These are phyloP conservation scores for Phaethon lepturus DNA, from an alignment of 2,113 vertebrate species.

Conservation along the genomic window DNA sequence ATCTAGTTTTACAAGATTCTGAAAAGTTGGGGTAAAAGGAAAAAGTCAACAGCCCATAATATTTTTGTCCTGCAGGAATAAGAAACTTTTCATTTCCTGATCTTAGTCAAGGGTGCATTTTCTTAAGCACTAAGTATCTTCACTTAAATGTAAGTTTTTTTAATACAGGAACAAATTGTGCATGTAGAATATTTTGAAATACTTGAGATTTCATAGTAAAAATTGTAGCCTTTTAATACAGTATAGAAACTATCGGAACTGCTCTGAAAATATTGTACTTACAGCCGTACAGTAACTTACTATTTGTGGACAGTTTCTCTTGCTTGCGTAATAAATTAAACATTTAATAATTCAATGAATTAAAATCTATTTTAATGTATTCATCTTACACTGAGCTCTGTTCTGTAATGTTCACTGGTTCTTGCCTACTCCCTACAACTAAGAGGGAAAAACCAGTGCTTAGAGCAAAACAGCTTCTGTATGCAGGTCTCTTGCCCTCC, in stretches of 20 bases:
- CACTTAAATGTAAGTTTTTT: slow-evolving; percentile 19
- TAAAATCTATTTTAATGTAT: neutral
- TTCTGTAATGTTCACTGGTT: neutral
- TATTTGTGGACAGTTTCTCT: slow-evolving; percentile 62
- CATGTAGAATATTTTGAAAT: slow-evolving; percentile 66
- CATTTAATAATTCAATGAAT: slow-evolving; percentile 38
- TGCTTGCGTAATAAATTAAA: slow-evolving; percentile 60
- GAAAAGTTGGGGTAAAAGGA: neutral
- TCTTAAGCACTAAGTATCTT: slow-evolving; percentile 31
- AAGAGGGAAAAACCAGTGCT: too few species aligned
- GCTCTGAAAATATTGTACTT: slow-evolving; percentile 54
- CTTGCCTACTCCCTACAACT: neutral
- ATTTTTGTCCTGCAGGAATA: neutral
- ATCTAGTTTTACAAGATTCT: neutral
- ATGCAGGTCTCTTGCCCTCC: neutral
- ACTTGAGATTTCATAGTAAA: slow-evolving; percentile 59
- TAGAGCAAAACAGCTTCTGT: neutral
- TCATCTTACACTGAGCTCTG: neutral
- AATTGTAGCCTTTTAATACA: slow-evolving; percentile 57
- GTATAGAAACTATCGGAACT: slow-evolving; percentile 21
- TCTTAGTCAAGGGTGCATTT: slow-evolving; percentile 39
- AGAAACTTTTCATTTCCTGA: neutral
- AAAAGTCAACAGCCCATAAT: neutral
- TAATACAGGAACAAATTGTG: slow-evolving; percentile 52
- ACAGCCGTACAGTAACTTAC: slow-evolving; percentile 43